phyloP scores from a whole-genome alignment of 2,113 vertebrate genomes.

The Albula goreensis region DNA sequence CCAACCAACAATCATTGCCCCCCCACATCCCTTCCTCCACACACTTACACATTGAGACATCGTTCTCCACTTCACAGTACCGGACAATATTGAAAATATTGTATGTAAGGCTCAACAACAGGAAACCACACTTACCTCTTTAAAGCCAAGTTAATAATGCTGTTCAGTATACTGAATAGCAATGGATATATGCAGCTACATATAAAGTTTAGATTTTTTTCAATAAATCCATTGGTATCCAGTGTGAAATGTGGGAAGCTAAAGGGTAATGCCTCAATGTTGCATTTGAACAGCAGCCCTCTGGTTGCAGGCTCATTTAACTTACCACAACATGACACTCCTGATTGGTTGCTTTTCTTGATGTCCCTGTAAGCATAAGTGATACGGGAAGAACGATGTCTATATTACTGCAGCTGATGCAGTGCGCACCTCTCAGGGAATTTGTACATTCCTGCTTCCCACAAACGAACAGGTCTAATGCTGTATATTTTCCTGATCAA shows the following conservation, averaged over 20 bases:
- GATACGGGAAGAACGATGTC: not conserved
- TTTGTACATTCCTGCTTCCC: not conserved
- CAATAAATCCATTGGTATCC: not conserved
- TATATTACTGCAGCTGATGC: conserved; percentile 8
- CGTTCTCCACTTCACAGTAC: not conserved
- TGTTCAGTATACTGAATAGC: too few species aligned
- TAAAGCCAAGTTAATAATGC: not conserved
- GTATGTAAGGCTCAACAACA: not conserved
- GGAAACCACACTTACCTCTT: not conserved
- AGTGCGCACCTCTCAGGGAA: not conserved
- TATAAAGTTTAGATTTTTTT: not conserved
- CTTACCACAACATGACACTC: not conserved
- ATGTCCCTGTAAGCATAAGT: not conserved
- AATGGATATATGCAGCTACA: too few species aligned
- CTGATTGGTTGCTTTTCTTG: not conserved
- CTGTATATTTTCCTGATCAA: not conserved
- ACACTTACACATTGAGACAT: not conserved
- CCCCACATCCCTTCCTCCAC: not conserved
- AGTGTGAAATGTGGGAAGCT: too few species aligned
- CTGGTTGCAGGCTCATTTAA: not conserved
- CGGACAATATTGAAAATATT: not conserved
- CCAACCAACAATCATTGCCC: not conserved
- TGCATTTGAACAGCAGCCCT: not conserved
- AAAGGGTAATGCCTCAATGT: too few species aligned
- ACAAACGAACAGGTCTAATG: conserved; percentile 5